Percentiles rank a stretch among this genome's conserved stretches.
These are phyloP conservation scores for Drosophila nigricruria DNA, from an alignment of 2,888 invertebrate species.

Conservation along the genomic window DNA sequence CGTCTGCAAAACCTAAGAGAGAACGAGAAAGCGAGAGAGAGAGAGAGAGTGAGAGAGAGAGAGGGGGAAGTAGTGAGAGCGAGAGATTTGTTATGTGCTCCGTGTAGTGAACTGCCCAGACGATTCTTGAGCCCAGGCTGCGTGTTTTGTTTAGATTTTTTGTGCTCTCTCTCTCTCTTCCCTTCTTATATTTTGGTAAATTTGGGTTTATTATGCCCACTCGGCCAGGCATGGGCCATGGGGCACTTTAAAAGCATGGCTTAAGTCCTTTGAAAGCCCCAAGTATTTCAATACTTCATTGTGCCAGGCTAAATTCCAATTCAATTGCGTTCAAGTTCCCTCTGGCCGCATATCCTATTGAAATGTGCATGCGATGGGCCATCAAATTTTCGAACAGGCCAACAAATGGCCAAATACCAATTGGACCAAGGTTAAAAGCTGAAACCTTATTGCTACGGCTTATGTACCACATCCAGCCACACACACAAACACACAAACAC, in stretches of 20 bases:
- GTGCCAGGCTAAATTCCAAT: conserved; percentile 6
- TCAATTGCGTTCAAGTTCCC: background rate
- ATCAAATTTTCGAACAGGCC: background rate
- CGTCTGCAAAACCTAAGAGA: conserved; percentile 39
- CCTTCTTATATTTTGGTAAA: conserved; percentile 19
- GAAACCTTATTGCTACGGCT: conserved; percentile 21
- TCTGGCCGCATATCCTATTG: conserved; percentile 1
- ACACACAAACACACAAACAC: background rate
- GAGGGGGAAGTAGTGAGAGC: background rate
- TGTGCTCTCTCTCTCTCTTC: background rate
- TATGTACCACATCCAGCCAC: conserved; percentile 27
- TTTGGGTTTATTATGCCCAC: conserved; percentile 33
- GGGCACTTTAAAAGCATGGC: conserved; percentile 28
- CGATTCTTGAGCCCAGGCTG: conserved; percentile 45
- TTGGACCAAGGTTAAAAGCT: conserved; percentile 19
- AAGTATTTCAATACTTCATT: conserved; percentile 13
- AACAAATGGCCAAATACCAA: conserved; percentile 5
- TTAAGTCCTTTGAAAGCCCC: conserved; percentile 2
- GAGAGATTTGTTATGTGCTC: conserved; percentile 46
- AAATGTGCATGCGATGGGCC: conserved; percentile 2
- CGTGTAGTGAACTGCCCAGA: conserved; percentile 51
- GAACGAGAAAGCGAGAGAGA: background rate
- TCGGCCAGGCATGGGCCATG: background rate
- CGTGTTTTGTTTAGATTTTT: conserved; percentile 42
- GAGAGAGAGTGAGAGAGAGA: background rate